Conservation (phyloP, 2,888 invertebrate genomes). For the Pyrocoelia pectoralis region DNA sequence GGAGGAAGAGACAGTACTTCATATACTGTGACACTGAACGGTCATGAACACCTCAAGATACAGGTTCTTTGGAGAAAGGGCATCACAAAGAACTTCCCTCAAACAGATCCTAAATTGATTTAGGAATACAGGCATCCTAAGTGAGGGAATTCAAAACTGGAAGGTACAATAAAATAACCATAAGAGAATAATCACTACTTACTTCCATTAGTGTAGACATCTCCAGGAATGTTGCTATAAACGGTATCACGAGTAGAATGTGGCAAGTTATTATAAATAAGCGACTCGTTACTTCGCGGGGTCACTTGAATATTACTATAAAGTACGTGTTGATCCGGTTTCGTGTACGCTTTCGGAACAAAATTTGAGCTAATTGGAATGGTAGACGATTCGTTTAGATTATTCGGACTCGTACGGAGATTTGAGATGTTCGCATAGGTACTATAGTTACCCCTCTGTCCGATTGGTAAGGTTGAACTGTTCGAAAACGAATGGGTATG, state of each 20-base stretch:
- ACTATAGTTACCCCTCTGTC: constrained; percentile 39
- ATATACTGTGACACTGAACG: too few relatives aligned
- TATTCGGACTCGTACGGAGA: constrained; percentile 24
- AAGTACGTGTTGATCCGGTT: constrained; percentile 51
- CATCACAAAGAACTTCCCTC: too few relatives aligned
- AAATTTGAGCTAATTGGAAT: constrained; percentile 34
- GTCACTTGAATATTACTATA: constrained; percentile 55
- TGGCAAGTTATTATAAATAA: constrained; percentile 65
- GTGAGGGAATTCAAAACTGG: too few relatives aligned
- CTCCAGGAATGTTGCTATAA: constrained; percentile 66
- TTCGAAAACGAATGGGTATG: constrained; percentile 47
- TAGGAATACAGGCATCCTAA: too few relatives aligned
- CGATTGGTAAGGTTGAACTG: constrained; percentile 46
- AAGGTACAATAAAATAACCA: too few relatives aligned
- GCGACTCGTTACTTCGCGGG: constrained; percentile 59
- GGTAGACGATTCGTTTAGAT: constrained; percentile 17
- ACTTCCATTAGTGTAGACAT: constrained; percentile 50
- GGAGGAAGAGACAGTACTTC: too few relatives aligned
- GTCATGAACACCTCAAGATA: too few relatives aligned
- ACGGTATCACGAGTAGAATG: constrained; percentile 60
- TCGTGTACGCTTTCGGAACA: constrained; percentile 46
- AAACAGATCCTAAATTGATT: too few relatives aligned
- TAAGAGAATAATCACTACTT: too few relatives aligned
- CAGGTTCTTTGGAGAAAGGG: too few relatives aligned
- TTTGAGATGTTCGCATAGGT: constrained; percentile 41